Conservation (phyloP, 2,113 vertebrate genomes). For the Rynchops niger region DNA sequence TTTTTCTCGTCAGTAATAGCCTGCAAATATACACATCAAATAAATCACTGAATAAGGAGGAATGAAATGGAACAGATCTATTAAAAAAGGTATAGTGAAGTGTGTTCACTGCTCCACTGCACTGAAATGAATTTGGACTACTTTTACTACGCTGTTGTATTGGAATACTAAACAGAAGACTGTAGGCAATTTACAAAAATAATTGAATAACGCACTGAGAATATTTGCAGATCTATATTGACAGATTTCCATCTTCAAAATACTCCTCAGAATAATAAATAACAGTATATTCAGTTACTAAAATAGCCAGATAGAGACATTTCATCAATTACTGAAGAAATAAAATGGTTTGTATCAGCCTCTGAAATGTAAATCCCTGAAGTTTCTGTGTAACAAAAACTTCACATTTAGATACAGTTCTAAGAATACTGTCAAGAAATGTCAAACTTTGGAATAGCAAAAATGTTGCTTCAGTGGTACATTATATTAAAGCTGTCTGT, state of each 20-base stretch:
- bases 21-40: neutral
- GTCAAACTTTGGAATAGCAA: neutral
- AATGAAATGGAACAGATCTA: conserved; percentile 14
- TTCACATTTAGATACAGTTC: neutral
- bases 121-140: neutral
- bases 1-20: neutral
- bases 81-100: neutral
- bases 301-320: neutral
- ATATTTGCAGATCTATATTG: neutral
- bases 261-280: neutral
- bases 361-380: neutral
- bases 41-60: neutral
- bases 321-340: neutral
- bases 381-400: neutral
- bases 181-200: neutral
- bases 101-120: neutral
- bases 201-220: neutral
- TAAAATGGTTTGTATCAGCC: neutral
- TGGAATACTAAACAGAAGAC: neutral
- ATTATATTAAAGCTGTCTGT: neutral
- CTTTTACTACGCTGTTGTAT: neutral
- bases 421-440: neutral
- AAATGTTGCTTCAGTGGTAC: neutral
- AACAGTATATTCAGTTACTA: neutral
- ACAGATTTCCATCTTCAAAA: neutral